phyloP scores from a whole-genome alignment of 2,113 vertebrate species.

The Calidris pygmaea region DNA sequence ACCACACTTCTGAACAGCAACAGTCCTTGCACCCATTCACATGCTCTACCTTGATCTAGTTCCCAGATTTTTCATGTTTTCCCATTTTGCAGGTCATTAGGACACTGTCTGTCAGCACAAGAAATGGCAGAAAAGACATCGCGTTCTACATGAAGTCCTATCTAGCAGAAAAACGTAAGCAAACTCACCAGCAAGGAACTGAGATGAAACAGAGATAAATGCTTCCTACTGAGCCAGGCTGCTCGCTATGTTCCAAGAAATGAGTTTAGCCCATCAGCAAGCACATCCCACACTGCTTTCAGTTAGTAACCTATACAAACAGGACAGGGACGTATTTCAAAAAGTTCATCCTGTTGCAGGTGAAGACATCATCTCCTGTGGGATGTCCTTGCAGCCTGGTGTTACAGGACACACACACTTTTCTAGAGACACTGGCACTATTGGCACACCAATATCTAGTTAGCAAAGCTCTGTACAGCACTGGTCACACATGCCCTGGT shows the following conservation, averaged over 20 bases:
- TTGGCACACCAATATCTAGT: rapidly evolving
- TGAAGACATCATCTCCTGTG: neutral
- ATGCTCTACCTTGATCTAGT: neutral
- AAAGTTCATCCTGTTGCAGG: neutral
- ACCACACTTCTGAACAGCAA: neutral
- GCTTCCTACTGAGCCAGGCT: neutral
- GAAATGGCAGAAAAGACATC: neutral
- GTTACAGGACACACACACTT: neutral
- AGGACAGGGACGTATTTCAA: neutral
- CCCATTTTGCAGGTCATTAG: neutral
- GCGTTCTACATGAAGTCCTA: neutral
- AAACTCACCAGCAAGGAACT: neutral
- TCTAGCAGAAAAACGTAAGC: neutral
- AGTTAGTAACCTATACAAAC: neutral
- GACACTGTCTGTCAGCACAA: neutral
- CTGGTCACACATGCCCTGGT: rapidly evolving
- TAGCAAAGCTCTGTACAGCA: neutral
- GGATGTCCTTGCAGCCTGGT: neutral
- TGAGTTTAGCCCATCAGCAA: neutral
- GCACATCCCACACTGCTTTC: too few relatives aligned
- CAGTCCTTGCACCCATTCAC: neutral
- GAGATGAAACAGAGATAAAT: neutral
- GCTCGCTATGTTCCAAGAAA: rapidly evolving
- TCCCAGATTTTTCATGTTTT: neutral
- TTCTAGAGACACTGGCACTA: too few relatives aligned